Percentiles rank a stretch among this genome's conserved stretches.
phyloP scores from a whole-genome alignment of 1,140 invertebrate genomes.

The Anadara kagoshimensis region DNA sequence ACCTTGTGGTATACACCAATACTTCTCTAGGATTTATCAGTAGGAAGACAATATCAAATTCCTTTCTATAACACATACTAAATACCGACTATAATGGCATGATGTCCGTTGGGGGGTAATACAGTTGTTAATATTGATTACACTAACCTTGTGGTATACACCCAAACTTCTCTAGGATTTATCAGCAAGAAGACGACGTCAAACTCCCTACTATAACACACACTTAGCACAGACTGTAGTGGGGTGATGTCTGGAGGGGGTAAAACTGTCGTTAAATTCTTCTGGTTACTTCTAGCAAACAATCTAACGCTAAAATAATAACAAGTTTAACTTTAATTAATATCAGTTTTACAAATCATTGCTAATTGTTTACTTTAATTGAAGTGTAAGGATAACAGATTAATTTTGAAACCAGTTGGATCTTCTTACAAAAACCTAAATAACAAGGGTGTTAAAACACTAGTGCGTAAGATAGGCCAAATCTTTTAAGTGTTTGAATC shows the following conservation, averaged over 20 bases:
- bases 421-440: too few species aligned
- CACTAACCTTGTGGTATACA: conserved; percentile 71
- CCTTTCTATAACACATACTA: conserved; percentile 69
- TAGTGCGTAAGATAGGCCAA: too few species aligned
- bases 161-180: conserved; percentile 66
- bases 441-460: too few species aligned
- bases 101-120: conserved; percentile 68
- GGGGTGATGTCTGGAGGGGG: conserved; percentile 70
- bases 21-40: conserved; percentile 65
- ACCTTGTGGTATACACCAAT: conserved; percentile 74
- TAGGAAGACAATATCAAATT: conserved; percentile 67
- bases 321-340: too few species aligned
- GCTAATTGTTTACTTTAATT: too few species aligned
- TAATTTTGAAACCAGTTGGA: too few species aligned
- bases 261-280: conserved; percentile 69
- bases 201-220: conserved; percentile 70
- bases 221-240: conserved; percentile 60
- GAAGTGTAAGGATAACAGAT: too few species aligned
- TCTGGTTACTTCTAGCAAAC: conserved; percentile 61
- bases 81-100: conserved; percentile 64
- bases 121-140: conserved; percentile 69
- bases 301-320: conserved; percentile 63
- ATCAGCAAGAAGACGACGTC: conserved; percentile 69
- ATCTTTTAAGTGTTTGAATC: too few species aligned
- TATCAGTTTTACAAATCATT: too few species aligned